Percentiles rank a stretch among this genome's conserved stretches.
Conservation (phyloP, 2,888 invertebrate genomes). For the Nephrotoma guestfalica region DNA sequence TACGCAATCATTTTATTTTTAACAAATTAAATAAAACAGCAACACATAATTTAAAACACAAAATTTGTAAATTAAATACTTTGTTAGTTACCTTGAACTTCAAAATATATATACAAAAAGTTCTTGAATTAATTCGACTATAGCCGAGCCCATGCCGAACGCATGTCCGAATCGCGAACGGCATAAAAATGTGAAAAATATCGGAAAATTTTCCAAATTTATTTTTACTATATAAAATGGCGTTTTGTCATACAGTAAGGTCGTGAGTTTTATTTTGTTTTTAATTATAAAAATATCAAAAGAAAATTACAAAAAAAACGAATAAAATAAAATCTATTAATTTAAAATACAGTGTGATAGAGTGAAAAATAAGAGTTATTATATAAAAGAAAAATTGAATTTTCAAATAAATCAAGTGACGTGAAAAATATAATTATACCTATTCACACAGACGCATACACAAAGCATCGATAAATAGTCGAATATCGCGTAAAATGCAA, state of each 20-base stretch:
- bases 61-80: too few species aligned
- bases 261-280: neutral
- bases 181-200: neutral
- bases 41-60: too few species aligned
- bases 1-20: too few species aligned
- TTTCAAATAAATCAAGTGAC: neutral
- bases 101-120: neutral
- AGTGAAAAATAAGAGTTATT: neutral
- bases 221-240: constrained; percentile 1
- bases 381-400: neutral
- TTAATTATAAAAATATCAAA: neutral
- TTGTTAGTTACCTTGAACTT: neutral
- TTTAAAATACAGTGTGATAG: neutral
- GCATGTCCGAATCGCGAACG: neutral
- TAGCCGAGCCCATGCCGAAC: neutral
- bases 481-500: constrained; percentile 2
- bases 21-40: too few species aligned
- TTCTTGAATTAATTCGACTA: neutral
- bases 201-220: neutral
- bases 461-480: neutral
- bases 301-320: neutral
- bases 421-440: neutral
- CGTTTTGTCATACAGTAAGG: neutral
- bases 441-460: neutral
- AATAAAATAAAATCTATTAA: neutral